Conservation (phyloP, 2,797 vertebrate species). For the Pteronotus mesoamericanus region DNA sequence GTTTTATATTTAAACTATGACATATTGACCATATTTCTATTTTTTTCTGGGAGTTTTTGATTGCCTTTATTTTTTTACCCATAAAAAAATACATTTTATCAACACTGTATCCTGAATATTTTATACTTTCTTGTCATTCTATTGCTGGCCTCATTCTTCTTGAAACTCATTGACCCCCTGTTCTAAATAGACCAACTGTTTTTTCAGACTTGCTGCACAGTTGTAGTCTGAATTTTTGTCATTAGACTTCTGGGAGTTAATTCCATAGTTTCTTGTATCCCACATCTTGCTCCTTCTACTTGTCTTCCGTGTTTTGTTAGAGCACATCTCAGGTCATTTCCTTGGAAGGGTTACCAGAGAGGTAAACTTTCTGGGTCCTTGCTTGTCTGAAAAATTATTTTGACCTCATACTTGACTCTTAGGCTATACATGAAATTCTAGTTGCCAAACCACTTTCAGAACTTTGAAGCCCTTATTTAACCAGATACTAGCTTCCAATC, state of each 20-base stretch:
- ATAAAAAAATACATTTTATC: not conserved
- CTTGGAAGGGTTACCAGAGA: not conserved
- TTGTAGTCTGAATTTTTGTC: not conserved
- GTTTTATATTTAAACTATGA: not conserved
- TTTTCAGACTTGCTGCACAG: not conserved
- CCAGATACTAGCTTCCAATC: not conserved
- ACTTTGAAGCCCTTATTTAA: not conserved
- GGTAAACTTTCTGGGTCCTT: not conserved
- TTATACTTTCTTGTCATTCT: not conserved
- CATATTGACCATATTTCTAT: not conserved
- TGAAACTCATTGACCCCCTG: not conserved
- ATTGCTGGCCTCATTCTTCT: not conserved
- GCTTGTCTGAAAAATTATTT: not conserved
- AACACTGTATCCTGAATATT: not conserved
- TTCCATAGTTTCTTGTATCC: not conserved
- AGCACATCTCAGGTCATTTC: not conserved
- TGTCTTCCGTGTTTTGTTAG: not conserved
- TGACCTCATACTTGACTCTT: not conserved
- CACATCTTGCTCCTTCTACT: not conserved
- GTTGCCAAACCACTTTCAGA: not conserved
- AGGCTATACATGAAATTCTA: not conserved
- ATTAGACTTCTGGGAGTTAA: not conserved
- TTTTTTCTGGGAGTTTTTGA: not conserved
- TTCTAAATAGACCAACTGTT: not conserved
- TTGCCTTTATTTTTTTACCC: not conserved